phyloP scores from a whole-genome alignment of 2,113 vertebrate genomes.

The Gracilinanus agilis region DNA sequence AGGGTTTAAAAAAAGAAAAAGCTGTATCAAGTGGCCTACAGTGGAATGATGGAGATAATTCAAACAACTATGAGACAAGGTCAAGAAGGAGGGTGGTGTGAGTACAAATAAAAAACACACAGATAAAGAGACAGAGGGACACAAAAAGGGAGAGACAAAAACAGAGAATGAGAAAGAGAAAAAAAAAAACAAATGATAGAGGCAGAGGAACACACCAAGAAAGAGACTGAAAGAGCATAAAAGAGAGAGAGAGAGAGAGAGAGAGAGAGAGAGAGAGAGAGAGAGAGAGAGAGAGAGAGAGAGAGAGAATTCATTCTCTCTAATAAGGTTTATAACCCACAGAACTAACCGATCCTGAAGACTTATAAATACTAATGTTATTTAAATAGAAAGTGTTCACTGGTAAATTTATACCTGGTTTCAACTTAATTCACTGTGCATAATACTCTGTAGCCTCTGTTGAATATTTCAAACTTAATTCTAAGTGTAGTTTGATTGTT shows the following conservation, averaged over 20 bases:
- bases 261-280: neutral
- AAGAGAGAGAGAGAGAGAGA: neutral
- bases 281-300: neutral
- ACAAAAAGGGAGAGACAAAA: too few relatives aligned
- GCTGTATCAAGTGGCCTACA: neutral
- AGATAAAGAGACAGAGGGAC: neutral
- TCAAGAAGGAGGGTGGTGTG: neutral
- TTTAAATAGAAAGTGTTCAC: neutral
- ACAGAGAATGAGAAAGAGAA: too few relatives aligned
- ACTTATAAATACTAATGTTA: neutral
- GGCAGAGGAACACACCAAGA: too few relatives aligned
- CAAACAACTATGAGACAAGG: neutral
- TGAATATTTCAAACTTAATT: constrained; percentile 1
- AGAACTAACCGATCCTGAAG: neutral
- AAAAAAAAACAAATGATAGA: neutral
- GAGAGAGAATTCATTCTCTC: neutral
- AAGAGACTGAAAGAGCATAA: neutral
- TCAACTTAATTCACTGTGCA: constrained; percentile 1
- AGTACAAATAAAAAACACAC: neutral
- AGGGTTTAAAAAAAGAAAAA: too few relatives aligned
- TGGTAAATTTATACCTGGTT: constrained; percentile 14
- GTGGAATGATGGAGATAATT: neutral
- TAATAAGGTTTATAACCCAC: neutral
- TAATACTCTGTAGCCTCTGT: constrained; percentile 2
- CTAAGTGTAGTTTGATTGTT: neutral